These are phyloP conservation scores for Crax fasciolata DNA, from an alignment of 2,797 vertebrate species.

Conservation along the genomic window DNA sequence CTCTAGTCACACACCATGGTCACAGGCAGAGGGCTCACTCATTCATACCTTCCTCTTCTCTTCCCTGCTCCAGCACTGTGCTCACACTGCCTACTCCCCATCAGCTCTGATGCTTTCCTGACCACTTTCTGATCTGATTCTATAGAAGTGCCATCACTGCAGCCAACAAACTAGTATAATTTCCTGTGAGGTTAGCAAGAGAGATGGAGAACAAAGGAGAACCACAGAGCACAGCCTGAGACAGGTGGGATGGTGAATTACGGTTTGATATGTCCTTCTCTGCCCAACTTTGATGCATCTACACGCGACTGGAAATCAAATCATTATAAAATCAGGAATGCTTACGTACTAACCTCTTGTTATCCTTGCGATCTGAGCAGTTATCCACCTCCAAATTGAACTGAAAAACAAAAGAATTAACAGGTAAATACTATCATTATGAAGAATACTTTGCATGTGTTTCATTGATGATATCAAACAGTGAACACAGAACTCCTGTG, in stretches of 20 bases:
- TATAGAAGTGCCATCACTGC: background rate
- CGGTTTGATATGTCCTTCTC: rapidly evolving
- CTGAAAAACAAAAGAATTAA: constrained; percentile 68
- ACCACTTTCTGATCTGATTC: background rate
- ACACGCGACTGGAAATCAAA: constrained; percentile 6
- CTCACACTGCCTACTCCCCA: background rate
- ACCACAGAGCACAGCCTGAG: background rate
- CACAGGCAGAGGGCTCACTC: background rate
- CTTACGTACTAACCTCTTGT: constrained; percentile 79
- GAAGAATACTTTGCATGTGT: background rate
- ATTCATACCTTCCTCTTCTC: background rate
- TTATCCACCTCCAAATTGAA: constrained; percentile 83
- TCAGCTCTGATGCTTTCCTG: background rate
- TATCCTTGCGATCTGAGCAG: constrained; percentile 79
- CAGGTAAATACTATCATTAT: background rate
- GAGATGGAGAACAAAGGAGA: background rate
- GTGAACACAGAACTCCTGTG: background rate
- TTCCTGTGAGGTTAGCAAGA: background rate
- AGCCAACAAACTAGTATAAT: background rate
- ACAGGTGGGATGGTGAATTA: background rate
- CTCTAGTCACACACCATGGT: background rate
- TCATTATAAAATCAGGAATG: background rate
- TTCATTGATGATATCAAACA: rapidly evolving
- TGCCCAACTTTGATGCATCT: background rate
- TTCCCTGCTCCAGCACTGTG: background rate